phyloP scores from a whole-genome alignment of 2,888 invertebrate genomes.

The Boloria selene region DNA sequence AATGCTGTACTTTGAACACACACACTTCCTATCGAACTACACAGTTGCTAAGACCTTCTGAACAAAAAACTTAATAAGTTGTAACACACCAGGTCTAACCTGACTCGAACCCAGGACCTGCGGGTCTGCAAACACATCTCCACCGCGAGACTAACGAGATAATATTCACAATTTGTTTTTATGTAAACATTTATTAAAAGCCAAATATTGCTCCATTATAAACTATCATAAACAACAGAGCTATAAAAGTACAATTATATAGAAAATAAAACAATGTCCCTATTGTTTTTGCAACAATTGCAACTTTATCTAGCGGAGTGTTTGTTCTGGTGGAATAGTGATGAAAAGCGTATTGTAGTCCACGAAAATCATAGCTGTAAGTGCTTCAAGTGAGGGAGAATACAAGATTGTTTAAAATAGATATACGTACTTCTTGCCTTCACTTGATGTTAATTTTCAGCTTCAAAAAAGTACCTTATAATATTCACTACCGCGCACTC shows the following conservation, averaged over 20 bases:
- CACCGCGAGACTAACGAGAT: background rate
- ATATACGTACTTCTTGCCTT: background rate
- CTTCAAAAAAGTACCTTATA: too few relatives aligned
- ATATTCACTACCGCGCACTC: too few relatives aligned
- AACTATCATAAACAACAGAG: background rate
- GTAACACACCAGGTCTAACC: too few relatives aligned
- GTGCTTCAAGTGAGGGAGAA: conserved; percentile 8
- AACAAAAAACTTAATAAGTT: too few relatives aligned
- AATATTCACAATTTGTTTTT: background rate
- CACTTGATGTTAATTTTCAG: background rate
- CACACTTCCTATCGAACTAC: too few relatives aligned
- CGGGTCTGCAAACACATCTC: too few relatives aligned
- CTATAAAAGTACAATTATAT: conserved; percentile 15
- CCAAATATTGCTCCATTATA: conserved; percentile 6
- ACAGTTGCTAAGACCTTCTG: too few relatives aligned
- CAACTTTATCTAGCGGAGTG: conserved; percentile 21
- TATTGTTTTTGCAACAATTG: conserved; percentile 19
- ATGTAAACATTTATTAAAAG: conserved; percentile 8
- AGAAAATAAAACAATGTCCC: conserved; percentile 20
- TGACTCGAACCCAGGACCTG: too few relatives aligned
- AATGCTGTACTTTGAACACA: too few relatives aligned
- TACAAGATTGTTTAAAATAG: background rate
- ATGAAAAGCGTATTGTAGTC: conserved; percentile 17
- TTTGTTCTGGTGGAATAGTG: background rate
- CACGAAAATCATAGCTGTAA: conserved; percentile 20